Conservation (phyloP, 2,797 vertebrate genomes). For the Poecilia gillii region DNA sequence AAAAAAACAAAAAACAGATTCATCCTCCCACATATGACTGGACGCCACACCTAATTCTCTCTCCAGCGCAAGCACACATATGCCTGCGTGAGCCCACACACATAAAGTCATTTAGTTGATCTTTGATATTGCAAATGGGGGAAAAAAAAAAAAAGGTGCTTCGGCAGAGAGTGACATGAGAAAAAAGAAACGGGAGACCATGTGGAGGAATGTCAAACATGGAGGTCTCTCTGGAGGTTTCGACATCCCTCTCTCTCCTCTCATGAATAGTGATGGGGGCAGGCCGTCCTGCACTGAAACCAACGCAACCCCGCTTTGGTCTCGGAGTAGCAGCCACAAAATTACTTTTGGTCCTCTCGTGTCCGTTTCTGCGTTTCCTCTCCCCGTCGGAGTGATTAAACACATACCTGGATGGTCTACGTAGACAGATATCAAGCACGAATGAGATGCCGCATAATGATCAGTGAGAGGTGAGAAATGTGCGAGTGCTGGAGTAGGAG, state of each 20-base stretch:
- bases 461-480: conserved; percentile 26
- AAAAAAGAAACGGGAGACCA: conserved; percentile 51
- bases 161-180: conserved; percentile 51
- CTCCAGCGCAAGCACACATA: conserved; percentile 26
- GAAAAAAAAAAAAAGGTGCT: conserved; percentile 64
- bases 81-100: conserved; percentile 35
- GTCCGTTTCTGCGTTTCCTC: conserved; percentile 20
- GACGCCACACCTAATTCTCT: conserved; percentile 57
- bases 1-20: conserved; percentile 41
- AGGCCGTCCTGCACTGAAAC: conserved; percentile 58
- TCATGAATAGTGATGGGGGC: conserved; percentile 72
- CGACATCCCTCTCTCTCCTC: conserved; percentile 52
- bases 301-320: conserved; percentile 35
- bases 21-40: conserved; percentile 50
- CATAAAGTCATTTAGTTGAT: conserved; percentile 54
- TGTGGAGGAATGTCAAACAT: conserved; percentile 59
- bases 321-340: conserved; percentile 36
- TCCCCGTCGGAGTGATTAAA: conserved; percentile 3
- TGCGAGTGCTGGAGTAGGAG: conserved; percentile 31
- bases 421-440: conserved; percentile 21
- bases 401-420: conserved; percentile 5
- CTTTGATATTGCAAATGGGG: conserved; percentile 71
- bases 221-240: conserved; percentile 52
- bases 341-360: conserved; percentile 38
- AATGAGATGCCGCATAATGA: conserved; percentile 31